Conservation (phyloP, 2,888 invertebrate species). For the Cataglyphis albicans region DNA sequence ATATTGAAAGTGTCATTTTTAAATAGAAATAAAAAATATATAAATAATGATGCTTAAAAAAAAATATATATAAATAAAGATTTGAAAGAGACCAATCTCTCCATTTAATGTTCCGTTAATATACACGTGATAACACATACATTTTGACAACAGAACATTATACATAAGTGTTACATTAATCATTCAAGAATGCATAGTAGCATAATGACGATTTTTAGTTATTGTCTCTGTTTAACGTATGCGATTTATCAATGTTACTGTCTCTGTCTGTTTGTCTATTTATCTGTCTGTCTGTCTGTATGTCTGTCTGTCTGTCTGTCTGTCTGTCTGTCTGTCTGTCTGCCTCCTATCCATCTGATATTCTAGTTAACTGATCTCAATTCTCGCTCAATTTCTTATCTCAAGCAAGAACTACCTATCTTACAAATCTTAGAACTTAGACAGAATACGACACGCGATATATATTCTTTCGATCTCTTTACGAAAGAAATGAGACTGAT, state of each 20-base stretch:
- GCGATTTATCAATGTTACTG: constrained; percentile 70
- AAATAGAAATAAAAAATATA: not conserved
- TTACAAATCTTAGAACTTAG: constrained; percentile 54
- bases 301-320: constrained; percentile 76
- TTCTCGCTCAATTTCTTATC: constrained; percentile 67
- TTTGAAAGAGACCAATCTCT: not conserved
- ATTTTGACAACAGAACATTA: constrained; percentile 42
- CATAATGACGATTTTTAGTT: constrained; percentile 65
- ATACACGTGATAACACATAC: constrained; percentile 4
- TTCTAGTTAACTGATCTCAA: constrained; percentile 66
- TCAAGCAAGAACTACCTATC: constrained; percentile 64
- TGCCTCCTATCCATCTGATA: constrained; percentile 74
- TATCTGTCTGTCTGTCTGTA: constrained; percentile 73
- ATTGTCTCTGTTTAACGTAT: constrained; percentile 73
- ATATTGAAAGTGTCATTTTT: not conserved
- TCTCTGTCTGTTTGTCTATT: constrained; percentile 74
- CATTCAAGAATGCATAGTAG: constrained; percentile 74
- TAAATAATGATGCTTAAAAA: not conserved
- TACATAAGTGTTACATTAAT: constrained; percentile 68
- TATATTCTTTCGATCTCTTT: constrained; percentile 5
- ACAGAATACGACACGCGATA: not conserved
- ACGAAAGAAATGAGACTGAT: constrained; percentile 42
- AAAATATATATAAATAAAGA: not conserved
- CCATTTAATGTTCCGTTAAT: not conserved
- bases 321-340: constrained; percentile 80